Evolutionary conservation across 2,797 vertebrate genomes (phyloP).

Genomic region (Apodemus agrarius): DNA sequence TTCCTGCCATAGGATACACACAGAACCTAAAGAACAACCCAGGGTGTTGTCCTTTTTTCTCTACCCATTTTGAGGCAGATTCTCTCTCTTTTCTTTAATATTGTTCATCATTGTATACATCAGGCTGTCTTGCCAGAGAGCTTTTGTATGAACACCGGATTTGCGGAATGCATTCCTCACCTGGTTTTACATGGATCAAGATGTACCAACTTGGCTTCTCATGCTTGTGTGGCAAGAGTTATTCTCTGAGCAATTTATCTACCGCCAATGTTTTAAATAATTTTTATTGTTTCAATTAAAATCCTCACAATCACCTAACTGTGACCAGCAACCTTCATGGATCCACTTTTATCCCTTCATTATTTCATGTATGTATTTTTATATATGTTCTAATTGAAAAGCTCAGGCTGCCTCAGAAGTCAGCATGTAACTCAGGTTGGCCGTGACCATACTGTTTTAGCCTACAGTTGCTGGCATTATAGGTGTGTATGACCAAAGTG

Average conservation of each 20-base stretch:
- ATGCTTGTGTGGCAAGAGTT: background rate
- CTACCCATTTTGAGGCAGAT: too few species aligned
- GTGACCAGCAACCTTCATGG: background rate
- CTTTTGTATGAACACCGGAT: background rate
- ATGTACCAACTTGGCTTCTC: background rate
- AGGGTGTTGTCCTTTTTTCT: background rate
- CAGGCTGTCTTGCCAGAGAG: background rate
- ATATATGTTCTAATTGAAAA: background rate
- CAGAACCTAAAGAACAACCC: background rate
- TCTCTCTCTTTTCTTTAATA: background rate
- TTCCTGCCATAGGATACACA: background rate
- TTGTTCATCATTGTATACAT: background rate
- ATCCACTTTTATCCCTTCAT: background rate
- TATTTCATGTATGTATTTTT: background rate
- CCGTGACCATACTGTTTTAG: background rate
- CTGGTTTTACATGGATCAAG: background rate
- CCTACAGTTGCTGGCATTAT: background rate
- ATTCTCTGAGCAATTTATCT: background rate
- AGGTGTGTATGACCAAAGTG: background rate
- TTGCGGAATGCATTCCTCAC: background rate
- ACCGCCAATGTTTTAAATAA: background rate
- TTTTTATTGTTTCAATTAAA: background rate
- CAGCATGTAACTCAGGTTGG: background rate
- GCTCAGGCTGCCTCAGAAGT: background rate
- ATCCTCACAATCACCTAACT: background rate